Percentiles rank a stretch among this genome's conserved stretches.
phyloP scores from a whole-genome alignment of 2,888 invertebrate genomes.

The Agrochola litura region DNA sequence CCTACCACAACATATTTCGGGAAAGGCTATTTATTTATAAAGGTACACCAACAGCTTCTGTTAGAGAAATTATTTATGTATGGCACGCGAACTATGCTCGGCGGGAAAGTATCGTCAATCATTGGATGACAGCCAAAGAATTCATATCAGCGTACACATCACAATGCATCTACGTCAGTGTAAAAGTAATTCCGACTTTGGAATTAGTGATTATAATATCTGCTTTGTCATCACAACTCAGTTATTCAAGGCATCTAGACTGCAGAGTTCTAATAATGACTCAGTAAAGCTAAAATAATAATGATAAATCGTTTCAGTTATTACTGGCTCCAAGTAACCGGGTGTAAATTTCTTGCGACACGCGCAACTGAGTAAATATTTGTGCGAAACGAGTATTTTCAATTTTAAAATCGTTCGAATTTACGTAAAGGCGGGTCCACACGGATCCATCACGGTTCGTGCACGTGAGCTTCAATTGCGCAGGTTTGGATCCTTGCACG shows the following conservation, averaged over 20 bases:
- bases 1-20: not conserved
- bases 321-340: not conserved
- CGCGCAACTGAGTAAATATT: not conserved
- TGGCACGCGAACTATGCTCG: not conserved
- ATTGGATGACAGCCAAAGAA: slow-evolving; percentile 35
- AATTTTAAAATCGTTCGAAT: not conserved
- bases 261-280: not conserved
- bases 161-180: not conserved
- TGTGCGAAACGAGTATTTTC: not conserved
- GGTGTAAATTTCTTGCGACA: not conserved
- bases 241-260: not conserved
- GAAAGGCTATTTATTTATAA: not conserved
- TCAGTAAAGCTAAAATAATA: not conserved
- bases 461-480: no score
- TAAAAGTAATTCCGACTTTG: not conserved
- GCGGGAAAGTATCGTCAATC: not conserved
- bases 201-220: not conserved
- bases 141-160: not conserved
- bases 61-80: slow-evolving; percentile 1
- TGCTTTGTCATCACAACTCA: not conserved
- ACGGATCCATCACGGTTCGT: no score
- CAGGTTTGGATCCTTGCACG: no score
- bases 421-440: no score
- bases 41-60: no score
- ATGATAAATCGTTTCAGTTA: slow-evolving; percentile 1